These are phyloP conservation scores for Brachyrhaphis roseni DNA, from an alignment of 2,797 vertebrate species.

Conservation along the genomic window DNA sequence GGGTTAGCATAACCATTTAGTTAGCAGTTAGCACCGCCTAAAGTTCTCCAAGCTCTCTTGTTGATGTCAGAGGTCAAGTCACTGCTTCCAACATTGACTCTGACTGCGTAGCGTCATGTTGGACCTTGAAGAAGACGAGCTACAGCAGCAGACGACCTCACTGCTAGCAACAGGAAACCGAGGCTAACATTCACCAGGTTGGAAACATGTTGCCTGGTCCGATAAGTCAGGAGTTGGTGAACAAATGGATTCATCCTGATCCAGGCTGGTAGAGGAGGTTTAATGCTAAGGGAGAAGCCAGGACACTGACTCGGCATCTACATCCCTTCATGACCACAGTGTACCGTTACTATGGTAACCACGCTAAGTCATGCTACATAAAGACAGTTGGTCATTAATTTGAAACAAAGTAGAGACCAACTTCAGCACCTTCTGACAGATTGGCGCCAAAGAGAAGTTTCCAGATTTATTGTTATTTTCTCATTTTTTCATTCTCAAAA, in stretches of 20 bases:
- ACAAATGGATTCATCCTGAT: too few relatives aligned
- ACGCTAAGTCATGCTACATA: too few relatives aligned
- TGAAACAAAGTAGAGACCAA: too few relatives aligned
- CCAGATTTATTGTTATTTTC: background rate
- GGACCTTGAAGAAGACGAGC: background rate
- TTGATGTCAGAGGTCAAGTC: background rate
- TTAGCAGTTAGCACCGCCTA: background rate
- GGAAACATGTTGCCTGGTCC: background rate
- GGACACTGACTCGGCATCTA: too few relatives aligned
- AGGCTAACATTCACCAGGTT: background rate
- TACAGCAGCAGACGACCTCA: background rate
- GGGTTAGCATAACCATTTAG: too few relatives aligned
- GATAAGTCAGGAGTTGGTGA: background rate
- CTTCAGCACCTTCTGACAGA: too few relatives aligned
- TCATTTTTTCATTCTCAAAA: background rate
- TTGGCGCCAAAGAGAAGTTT: too few relatives aligned
- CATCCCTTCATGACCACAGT: too few relatives aligned
- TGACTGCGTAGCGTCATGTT: background rate
- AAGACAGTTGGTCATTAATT: too few relatives aligned
- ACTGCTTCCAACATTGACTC: background rate
- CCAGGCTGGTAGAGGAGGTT: too few relatives aligned
- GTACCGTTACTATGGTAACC: too few relatives aligned
- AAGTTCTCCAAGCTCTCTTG: background rate
- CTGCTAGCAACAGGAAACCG: background rate
- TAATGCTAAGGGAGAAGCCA: too few relatives aligned